Percentiles rank a stretch among this genome's conserved stretches.
Evolutionary conservation across 1,140 invertebrate genomes (phyloP).

Genomic region (Euwallacea fornicatus): DNA sequence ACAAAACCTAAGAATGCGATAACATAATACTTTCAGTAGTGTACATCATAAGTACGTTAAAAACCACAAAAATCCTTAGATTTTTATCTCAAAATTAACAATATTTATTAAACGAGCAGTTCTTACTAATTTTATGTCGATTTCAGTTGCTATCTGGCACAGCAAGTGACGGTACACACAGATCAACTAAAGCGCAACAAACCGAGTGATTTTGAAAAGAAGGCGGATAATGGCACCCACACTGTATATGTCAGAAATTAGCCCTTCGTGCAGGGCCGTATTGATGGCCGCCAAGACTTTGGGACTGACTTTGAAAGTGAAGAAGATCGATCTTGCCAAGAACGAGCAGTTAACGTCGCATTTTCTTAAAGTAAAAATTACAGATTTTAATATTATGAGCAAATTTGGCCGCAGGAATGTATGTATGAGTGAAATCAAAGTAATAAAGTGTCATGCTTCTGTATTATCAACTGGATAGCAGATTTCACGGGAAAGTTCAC

Average conservation of each 20-base stretch:
- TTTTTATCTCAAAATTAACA: too few species aligned
- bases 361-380: slow-evolving; percentile 48
- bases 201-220: background rate
- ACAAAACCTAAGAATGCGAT: too few species aligned
- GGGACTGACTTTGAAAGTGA: slow-evolving; percentile 66
- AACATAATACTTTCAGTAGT: too few species aligned
- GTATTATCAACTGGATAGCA: too few species aligned
- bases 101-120: too few species aligned
- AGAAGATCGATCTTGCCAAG: slow-evolving; percentile 60
- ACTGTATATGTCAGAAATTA: slow-evolving; percentile 53
- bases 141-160: slow-evolving; percentile 17
- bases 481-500: too few species aligned
- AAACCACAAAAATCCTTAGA: too few species aligned
- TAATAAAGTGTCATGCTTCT: too few species aligned
- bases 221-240: slow-evolving; percentile 33
- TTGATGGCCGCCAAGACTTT: slow-evolving; percentile 63
- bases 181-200: background rate
- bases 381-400: too few species aligned
- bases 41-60: too few species aligned
- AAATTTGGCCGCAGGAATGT: too few species aligned
- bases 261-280: slow-evolving; percentile 57
- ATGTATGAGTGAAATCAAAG: too few species aligned
- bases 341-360: slow-evolving; percentile 68
- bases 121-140: background rate
- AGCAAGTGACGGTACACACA: background rate